Percentiles rank a stretch among this genome's conserved stretches.
Conservation (phyloP, 2,113 vertebrate species). For the Lagopus leucura region DNA sequence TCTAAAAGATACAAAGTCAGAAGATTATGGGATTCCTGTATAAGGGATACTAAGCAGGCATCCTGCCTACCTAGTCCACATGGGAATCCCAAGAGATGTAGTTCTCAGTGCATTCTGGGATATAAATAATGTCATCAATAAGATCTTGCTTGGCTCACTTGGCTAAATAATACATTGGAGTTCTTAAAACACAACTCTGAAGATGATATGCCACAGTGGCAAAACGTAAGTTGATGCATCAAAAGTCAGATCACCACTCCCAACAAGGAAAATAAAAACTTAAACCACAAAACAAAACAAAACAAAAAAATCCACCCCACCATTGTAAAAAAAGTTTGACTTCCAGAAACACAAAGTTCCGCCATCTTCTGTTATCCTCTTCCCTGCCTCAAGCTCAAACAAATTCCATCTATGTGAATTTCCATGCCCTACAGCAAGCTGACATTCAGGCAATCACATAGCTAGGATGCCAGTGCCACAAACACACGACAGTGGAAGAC, state of each 20-base stretch:
- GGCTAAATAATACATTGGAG: not conserved
- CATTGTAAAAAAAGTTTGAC: not conserved
- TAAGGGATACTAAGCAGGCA: not conserved
- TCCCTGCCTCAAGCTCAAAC: not conserved
- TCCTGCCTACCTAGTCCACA: not conserved
- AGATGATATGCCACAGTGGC: rapidly evolving
- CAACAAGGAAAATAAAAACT: not conserved
- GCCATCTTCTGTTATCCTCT: not conserved
- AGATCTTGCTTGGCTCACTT: not conserved
- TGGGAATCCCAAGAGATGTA: not conserved
- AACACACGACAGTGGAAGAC: not conserved
- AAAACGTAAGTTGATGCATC: not conserved
- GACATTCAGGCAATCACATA: not conserved
- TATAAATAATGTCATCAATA: not conserved
- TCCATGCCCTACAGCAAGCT: not conserved
- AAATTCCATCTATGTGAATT: not conserved
- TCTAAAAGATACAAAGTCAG: not conserved
- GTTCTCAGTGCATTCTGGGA: not conserved
- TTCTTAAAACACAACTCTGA: not conserved
- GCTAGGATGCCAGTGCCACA: not conserved
- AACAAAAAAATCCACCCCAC: not conserved
- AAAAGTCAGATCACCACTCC: not conserved
- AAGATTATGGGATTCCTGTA: not conserved
- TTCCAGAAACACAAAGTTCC: not conserved
- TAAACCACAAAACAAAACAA: not conserved